Conservation (phyloP, 2,113 vertebrate genomes). For the Shinisaurus crocodilurus region DNA sequence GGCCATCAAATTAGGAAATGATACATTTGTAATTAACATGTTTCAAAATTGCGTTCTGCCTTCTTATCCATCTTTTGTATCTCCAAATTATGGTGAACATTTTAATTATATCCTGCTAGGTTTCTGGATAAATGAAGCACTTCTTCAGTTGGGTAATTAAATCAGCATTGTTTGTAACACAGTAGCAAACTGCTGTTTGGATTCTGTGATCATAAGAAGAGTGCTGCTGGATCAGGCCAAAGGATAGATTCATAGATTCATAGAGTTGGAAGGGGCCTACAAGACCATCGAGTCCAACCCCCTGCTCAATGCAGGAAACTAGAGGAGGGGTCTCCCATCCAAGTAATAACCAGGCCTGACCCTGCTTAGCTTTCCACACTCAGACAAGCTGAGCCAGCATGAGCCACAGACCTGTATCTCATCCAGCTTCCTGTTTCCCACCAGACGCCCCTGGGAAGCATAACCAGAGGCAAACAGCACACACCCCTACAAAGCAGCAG, state of each 20-base stretch:
- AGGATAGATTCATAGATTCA: no score
- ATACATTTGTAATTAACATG: background rate
- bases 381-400: no score
- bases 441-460: background rate
- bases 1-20: background rate
- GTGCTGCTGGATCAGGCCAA: background rate
- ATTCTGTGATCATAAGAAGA: background rate
- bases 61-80: background rate
- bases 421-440: background rate
- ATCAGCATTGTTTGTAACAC: background rate
- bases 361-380: no score
- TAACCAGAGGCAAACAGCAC: background rate
- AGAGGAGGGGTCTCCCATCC: no score
- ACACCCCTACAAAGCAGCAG: background rate
- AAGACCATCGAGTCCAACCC: no score
- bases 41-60: slow-evolving; percentile 4
- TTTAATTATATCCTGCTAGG: slow-evolving; percentile 22
- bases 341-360: no score
- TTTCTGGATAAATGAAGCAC: slow-evolving; percentile 8
- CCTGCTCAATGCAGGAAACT: no score
- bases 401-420: no score
- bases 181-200: background rate
- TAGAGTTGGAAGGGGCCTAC: no score
- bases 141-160: background rate
- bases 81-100: background rate